Conservation (phyloP, 2,888 invertebrate genomes). For the Cabera pusaria region DNA sequence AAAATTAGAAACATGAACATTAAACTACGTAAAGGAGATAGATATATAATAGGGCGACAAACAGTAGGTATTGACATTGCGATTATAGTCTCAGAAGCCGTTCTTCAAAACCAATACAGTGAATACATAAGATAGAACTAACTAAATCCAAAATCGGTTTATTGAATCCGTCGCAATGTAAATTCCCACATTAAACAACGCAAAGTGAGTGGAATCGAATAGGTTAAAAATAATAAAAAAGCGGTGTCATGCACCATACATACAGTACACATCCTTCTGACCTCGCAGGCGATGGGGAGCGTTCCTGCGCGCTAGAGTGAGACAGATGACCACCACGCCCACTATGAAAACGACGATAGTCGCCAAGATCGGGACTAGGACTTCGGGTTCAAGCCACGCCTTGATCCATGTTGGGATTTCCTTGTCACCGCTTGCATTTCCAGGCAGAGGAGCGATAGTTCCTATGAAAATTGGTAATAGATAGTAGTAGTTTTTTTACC, state of each 20-base stretch:
- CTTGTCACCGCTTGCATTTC: conserved; percentile 69
- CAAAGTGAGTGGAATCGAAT: no score
- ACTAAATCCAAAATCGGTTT: no score
- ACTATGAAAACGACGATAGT: conserved; percentile 95
- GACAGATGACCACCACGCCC: conserved; percentile 95
- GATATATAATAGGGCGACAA: no score
- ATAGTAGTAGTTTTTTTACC: no score
- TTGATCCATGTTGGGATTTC: conserved; percentile 89
- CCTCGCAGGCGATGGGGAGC: conserved; percentile 92
- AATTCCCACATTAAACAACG: no score
- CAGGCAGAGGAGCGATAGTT: conserved; percentile 91
- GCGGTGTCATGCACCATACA: conserved; percentile 83
- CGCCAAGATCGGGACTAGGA: conserved; percentile 94
- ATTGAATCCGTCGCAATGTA: no score
- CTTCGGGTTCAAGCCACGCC: conserved; percentile 94
- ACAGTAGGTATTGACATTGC: no score
- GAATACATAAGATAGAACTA: no score
- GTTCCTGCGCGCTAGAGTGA: conserved; percentile 92
- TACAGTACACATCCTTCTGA: conserved; percentile 90
- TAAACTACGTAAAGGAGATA: no score
- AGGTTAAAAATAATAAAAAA: conserved; percentile 43
- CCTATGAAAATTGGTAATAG: conserved; percentile 84
- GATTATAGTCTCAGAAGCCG: no score
- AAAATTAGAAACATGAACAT: no score
- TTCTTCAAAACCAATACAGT: no score